Evolutionary conservation across 2,113 vertebrate genomes (phyloP).

Genomic region (Reinhardtius hippoglossoides): DNA sequence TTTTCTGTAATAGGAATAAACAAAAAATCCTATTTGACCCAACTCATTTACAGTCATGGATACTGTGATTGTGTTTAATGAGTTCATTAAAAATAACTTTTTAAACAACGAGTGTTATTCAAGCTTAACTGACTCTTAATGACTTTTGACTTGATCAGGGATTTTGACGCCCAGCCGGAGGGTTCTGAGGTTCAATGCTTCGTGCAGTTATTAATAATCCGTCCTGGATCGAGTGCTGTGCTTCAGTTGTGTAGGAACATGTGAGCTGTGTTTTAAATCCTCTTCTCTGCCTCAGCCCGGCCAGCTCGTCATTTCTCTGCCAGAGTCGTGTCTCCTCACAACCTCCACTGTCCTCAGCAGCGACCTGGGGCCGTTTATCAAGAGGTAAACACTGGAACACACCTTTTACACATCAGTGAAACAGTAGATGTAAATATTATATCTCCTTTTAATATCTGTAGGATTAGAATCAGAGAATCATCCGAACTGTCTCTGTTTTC

Average conservation of each 20-base stretch:
- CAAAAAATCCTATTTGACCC: no score
- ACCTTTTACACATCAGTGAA: no score
- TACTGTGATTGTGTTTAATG: background rate
- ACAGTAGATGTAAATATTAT: background rate
- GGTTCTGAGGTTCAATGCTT: background rate
- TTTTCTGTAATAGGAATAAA: no score
- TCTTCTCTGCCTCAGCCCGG: conserved; percentile 80
- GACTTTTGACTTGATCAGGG: background rate
- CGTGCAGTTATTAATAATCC: background rate
- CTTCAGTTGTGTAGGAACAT: background rate
- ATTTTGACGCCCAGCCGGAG: background rate
- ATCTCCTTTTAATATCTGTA: background rate
- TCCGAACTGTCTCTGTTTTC: background rate
- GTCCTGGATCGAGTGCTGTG: background rate
- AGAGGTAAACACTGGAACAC: conserved; percentile 81
- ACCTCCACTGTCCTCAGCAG: conserved; percentile 88
- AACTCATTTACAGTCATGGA: no score
- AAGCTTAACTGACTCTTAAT: background rate
- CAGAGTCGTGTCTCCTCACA: conserved; percentile 91
- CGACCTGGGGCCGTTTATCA: conserved; percentile 86
- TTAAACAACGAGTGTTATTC: background rate
- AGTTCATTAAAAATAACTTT: background rate
- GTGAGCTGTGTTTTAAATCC: background rate
- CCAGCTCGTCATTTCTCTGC: conserved; percentile 89
- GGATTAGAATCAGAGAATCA: no score